Evolutionary conservation across 2,888 invertebrate genomes (phyloP).

Genomic region (Agrotis clavis): DNA sequence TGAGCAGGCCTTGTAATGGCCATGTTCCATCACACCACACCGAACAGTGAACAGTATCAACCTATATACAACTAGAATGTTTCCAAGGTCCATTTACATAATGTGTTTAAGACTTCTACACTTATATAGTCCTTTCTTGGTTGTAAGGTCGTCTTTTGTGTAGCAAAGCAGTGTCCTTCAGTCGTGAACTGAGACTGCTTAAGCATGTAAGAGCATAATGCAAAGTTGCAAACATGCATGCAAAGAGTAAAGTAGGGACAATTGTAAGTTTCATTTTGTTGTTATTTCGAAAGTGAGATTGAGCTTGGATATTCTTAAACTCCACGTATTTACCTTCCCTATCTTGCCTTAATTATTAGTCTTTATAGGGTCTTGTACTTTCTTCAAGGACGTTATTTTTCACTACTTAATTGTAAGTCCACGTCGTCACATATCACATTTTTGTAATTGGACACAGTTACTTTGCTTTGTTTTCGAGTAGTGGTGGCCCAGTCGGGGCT

Average conservation of each 20-base stretch:
- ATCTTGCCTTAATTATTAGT: too few species aligned
- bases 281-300: too few species aligned
- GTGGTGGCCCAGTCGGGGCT: too few species aligned
- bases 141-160: not conserved
- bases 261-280: too few species aligned
- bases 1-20: slow-evolving; percentile 67
- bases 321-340: too few species aligned
- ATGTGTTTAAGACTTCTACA: not conserved
- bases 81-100: not conserved
- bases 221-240: too few species aligned
- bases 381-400: not conserved
- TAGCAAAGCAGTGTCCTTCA: not conserved
- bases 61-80: not conserved
- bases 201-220: too few species aligned
- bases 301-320: too few species aligned
- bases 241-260: too few species aligned
- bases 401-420: not conserved
- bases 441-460: not conserved
- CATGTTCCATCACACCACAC: slow-evolving; percentile 44
- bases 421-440: not conserved
- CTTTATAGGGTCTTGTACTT: too few species aligned
- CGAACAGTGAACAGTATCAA: slow-evolving; percentile 11
- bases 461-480: too few species aligned
- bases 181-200: not conserved
- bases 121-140: not conserved